Percentiles rank a stretch among this genome's conserved stretches.
Evolutionary conservation across 2,113 vertebrate genomes (phyloP).

Genomic region (Butorides virescens): DNA sequence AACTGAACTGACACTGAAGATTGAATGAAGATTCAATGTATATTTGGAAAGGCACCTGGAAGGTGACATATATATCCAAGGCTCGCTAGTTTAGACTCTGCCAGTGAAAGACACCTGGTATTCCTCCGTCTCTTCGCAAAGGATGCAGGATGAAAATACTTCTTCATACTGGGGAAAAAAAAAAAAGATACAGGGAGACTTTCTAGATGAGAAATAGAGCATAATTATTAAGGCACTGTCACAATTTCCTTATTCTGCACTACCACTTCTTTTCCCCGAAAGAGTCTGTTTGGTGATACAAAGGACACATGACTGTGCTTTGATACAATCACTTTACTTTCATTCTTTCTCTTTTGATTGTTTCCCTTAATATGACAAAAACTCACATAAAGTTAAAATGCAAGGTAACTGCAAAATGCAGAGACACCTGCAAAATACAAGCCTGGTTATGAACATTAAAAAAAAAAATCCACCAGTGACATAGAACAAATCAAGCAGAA

Average conservation of each 20-base stretch:
- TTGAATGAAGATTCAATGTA: background rate
- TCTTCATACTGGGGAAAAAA: background rate
- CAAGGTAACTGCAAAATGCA: background rate
- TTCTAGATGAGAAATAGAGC: background rate
- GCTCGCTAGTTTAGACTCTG: background rate
- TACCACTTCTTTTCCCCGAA: background rate
- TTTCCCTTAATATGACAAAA: background rate
- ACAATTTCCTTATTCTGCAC: background rate
- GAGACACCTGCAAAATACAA: background rate
- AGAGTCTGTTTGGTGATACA: background rate
- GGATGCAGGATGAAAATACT: background rate
- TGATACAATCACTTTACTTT: background rate
- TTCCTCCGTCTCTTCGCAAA: background rate
- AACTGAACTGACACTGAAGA: background rate
- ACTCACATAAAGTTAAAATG: background rate
- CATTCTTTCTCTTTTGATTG: background rate
- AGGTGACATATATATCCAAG: background rate
- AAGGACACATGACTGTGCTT: background rate
- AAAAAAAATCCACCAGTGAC: background rate
- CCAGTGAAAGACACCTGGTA: background rate
- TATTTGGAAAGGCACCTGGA: background rate
- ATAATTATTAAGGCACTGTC: background rate
- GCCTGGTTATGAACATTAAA: background rate
- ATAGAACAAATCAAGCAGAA: background rate
- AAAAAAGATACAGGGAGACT: background rate